phyloP scores from a whole-genome alignment of 2,888 invertebrate genomes.

The Rhaphigaster nebulosa region DNA sequence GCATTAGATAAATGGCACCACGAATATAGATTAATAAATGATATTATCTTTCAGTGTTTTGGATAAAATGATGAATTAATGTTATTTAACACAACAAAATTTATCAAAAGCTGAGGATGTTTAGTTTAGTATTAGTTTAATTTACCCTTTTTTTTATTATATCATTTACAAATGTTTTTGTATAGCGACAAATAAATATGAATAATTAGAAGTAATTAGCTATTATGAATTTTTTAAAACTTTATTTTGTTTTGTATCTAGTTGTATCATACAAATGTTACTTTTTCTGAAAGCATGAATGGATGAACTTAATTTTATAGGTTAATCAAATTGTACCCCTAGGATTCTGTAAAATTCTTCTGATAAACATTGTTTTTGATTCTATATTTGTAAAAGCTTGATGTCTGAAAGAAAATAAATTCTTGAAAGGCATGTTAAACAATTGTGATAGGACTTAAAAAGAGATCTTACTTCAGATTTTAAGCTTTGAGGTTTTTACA shows the following conservation, averaged over 20 bases:
- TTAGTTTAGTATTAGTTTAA: neutral
- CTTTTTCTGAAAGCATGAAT: neutral
- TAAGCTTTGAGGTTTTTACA: no score
- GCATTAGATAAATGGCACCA: neutral
- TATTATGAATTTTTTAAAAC: neutral
- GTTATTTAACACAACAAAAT: neutral
- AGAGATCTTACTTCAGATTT: no score
- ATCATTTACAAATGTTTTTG: neutral
- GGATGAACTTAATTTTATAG: neutral
- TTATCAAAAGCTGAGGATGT: neutral
- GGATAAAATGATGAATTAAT: neutral
- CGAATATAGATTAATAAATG: neutral
- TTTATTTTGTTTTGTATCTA: neutral
- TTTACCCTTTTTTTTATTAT: neutral
- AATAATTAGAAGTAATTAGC: neutral
- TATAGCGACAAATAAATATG: neutral
- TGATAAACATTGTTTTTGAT: neutral
- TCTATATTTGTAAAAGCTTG: no score
- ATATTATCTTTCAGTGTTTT: neutral
- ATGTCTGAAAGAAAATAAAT: no score
- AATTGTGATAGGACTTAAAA: no score
- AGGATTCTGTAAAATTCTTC: neutral
- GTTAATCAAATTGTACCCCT: neutral
- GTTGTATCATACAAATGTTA: neutral
- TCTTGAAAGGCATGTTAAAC: no score